phyloP scores from a whole-genome alignment of 2,113 vertebrate genomes.

The Prochilodus magdalenae region DNA sequence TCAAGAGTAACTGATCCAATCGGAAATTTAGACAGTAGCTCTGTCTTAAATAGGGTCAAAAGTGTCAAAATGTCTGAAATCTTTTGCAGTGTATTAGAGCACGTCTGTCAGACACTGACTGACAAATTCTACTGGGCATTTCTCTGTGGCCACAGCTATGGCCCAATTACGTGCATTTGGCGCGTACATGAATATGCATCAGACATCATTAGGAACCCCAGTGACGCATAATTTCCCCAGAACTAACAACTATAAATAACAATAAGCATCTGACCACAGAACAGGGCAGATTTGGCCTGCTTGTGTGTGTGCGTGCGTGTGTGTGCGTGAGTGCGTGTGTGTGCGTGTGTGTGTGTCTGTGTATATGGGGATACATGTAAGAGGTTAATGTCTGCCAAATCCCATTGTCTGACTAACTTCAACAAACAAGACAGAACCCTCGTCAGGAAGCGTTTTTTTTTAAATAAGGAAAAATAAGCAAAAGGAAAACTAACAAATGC shows the following conservation, averaged over 20 bases:
- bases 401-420: conserved; percentile 15
- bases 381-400: conserved; percentile 21
- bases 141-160: neutral
- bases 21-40: neutral
- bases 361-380: conserved; percentile 6
- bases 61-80: neutral
- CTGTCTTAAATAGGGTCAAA: neutral
- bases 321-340: conserved; percentile 1
- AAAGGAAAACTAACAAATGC: conserved; percentile 16
- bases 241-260: conserved; percentile 57
- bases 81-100: neutral
- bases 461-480: conserved; percentile 1
- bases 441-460: conserved; percentile 11
- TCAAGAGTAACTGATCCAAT: conserved; percentile 44
- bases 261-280: conserved; percentile 33
- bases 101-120: neutral
- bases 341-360: conserved; percentile 10
- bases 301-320: conserved; percentile 15
- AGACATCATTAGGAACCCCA: conserved; percentile 50
- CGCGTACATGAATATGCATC: conserved; percentile 62
- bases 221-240: conserved; percentile 18
- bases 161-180: neutral
- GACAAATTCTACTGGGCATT: neutral
- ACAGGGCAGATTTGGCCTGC: conserved; percentile 6
- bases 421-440: conserved; percentile 13